phyloP scores from a whole-genome alignment of 2,113 vertebrate genomes.

The Miniopterus natalensis region DNA sequence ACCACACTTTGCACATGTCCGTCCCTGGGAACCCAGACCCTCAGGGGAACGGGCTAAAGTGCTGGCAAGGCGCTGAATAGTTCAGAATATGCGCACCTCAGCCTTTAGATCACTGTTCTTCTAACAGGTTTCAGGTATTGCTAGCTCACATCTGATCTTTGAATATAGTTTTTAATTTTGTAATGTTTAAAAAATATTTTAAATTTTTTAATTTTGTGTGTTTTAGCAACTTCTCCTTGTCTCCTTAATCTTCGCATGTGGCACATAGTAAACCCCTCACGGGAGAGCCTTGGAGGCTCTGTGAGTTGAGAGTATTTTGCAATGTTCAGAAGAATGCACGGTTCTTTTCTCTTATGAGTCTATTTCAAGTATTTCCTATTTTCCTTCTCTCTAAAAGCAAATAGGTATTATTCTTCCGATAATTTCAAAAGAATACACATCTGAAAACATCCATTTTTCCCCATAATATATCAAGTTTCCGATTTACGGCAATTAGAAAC shows the following conservation, averaged over 20 bases:
- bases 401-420: background rate
- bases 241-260: background rate
- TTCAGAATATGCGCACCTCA: background rate
- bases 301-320: background rate
- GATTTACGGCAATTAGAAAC: background rate
- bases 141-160: background rate
- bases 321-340: background rate
- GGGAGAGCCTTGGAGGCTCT: background rate
- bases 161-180: background rate
- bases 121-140: background rate
- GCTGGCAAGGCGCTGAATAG: background rate
- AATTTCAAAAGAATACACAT: background rate
- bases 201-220: background rate
- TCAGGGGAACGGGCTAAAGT: background rate
- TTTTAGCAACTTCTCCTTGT: background rate
- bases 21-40: background rate
- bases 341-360: background rate
- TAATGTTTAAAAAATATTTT: background rate
- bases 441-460: background rate
- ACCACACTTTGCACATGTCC: background rate
- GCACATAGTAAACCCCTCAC: background rate
- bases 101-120: background rate
- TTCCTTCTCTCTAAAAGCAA: slow-evolving; percentile 21
- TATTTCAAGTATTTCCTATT: background rate
- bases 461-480: background rate